Evolutionary conservation across 2,113 vertebrate species (phyloP), one percentile per base, ranked within the genome.

Genomic region (Puntigrus tetrazona): DNA sequence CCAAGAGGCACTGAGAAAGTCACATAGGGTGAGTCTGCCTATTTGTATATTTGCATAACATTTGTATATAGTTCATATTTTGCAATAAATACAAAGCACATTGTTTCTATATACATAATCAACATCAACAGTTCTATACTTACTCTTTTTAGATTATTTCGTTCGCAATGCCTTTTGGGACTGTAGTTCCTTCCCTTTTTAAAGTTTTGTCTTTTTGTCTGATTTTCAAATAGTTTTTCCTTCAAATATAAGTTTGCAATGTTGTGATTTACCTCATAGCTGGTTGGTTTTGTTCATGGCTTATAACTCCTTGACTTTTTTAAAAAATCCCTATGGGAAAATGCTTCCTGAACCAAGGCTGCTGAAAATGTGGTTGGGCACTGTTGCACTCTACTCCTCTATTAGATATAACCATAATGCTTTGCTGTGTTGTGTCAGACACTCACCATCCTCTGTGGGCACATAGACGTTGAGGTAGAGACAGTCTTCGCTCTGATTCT

Each of bases 381-480:
- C 25, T 47, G 45, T 75, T 50, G 43, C 43, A 45, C 38, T 73
- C 38, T 45, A 38, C 34, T 69, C 34, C 34, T 4, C 34, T 38
- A 25, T 52, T 29, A 69, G 29, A 69, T 69, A 31, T 50, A 75
- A 50, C 61, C 41, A 29, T 52, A 59, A 65, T 38, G n/a, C 34
- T 59, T 47, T 1, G 57, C 31, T 34, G 27, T 7, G 75, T 83
- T 73, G 7, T 81, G 63, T 20, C 8, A n/a, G 73, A 63, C 73
- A 94, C 97, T 98, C 92, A 98, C 97, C 97, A 75, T 98, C 96
- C 93, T 98, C 97, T 3, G 95, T 96, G 91, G 97, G 97, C 69
- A 98, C 97, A 86, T 98, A 97, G 94, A 98, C 84, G 81, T 98
- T 98, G 91, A 98, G 96, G 92, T 97, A 97, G 86, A 98, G 96